phyloP scores from a whole-genome alignment of 2,888 invertebrate species.

The Caradrina clavipalpis region DNA sequence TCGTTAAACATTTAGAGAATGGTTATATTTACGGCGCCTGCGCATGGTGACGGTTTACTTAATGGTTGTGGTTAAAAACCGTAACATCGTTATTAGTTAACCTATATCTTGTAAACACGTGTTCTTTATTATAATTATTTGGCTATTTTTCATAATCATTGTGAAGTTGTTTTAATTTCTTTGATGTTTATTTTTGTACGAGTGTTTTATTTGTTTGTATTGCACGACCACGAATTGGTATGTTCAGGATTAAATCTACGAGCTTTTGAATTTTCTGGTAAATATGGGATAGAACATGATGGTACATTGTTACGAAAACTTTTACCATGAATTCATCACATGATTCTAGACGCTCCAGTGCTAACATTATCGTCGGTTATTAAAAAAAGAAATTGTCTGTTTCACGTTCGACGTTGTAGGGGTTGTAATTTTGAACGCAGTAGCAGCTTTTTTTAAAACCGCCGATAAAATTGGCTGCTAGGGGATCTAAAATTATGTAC shows the following conservation, averaged over 20 bases:
- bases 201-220: background rate
- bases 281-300: no score
- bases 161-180: slow-evolving; percentile 8
- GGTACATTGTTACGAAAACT: no score
- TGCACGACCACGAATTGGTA: background rate
- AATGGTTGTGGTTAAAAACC: slow-evolving; percentile 52
- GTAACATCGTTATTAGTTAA: slow-evolving; percentile 43
- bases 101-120: slow-evolving; percentile 42
- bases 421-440: no score
- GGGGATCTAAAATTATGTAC: no score
- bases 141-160: slow-evolving; percentile 3
- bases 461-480: no score
- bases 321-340: no score
- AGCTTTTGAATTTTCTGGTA: no score
- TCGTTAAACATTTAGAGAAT: slow-evolving; percentile 55
- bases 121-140: slow-evolving; percentile 18
- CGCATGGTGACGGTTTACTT: slow-evolving; percentile 54
- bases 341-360: no score
- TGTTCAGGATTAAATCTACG: background rate
- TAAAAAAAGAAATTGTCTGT: no score
- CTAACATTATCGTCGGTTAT: no score
- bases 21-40: slow-evolving; percentile 56
- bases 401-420: no score
- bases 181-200: background rate
- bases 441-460: no score